Conservation (phyloP, 2,113 vertebrate species). For the Grammomys dolichurus region DNA sequence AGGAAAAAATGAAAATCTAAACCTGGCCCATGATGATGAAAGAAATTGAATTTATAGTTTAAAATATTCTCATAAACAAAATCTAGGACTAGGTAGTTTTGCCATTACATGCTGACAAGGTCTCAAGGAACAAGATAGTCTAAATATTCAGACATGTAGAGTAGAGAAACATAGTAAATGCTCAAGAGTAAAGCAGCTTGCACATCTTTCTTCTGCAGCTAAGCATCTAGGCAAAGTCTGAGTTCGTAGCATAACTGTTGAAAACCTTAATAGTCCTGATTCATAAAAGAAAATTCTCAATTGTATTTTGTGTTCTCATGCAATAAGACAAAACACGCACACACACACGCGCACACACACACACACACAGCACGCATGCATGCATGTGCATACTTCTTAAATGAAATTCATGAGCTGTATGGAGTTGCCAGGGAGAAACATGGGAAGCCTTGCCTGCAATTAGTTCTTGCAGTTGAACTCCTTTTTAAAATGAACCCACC, state of each 20-base stretch:
- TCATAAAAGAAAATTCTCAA: background rate
- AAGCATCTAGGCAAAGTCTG: background rate
- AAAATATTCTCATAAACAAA: slow-evolving; percentile 46
- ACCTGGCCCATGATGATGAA: background rate
- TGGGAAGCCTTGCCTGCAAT: background rate
- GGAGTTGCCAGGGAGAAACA: background rate
- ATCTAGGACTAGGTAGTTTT: background rate
- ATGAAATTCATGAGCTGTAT: background rate
- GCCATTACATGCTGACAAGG: background rate
- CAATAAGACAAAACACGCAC: background rate
- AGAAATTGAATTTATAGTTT: background rate
- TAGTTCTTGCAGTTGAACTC: background rate
- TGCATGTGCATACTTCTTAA: background rate
- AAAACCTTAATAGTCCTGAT: background rate
- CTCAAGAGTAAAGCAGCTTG: background rate
- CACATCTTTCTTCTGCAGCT: background rate
- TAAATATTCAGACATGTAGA: background rate
- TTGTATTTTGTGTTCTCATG: background rate
- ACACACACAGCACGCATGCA: background rate
- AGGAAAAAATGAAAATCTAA: slow-evolving; percentile 10
- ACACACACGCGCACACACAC: background rate
- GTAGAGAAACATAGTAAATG: background rate
- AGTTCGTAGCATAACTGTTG: background rate
- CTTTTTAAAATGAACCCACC: background rate
- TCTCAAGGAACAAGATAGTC: slow-evolving; percentile 20